Conservation (phyloP, 2,888 invertebrate genomes). For the Endomychus coccineus region DNA sequence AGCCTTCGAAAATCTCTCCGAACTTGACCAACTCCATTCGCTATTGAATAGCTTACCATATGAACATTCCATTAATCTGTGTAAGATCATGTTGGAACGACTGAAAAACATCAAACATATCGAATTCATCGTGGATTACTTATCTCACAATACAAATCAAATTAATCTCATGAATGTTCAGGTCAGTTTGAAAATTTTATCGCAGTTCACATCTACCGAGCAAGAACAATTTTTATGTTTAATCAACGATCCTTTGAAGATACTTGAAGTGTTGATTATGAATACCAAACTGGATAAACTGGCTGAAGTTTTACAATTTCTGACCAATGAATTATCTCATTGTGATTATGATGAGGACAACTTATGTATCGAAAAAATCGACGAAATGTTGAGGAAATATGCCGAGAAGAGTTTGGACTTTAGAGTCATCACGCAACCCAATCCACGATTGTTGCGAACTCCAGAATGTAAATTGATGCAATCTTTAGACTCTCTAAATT, state of each 20-base stretch:
- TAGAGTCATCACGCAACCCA: constrained; percentile 43
- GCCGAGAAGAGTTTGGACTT: constrained; percentile 76
- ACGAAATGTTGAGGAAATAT: constrained; percentile 62
- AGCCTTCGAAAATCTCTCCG: constrained; percentile 49
- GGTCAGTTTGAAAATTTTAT: constrained; percentile 62
- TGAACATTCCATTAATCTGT: constrained; percentile 53
- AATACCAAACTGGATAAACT: constrained; percentile 69
- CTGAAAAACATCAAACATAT: constrained; percentile 57
- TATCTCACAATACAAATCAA: constrained; percentile 46
- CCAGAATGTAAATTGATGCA: constrained; percentile 51
- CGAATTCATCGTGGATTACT: constrained; percentile 56
- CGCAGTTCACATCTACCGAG: constrained; percentile 51
- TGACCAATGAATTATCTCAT: constrained; percentile 42
- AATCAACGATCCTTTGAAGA: constrained; percentile 62
- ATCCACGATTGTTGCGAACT: constrained; percentile 43
- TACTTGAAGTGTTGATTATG: constrained; percentile 83
- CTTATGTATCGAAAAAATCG: constrained; percentile 55
- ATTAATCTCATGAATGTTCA: constrained; percentile 54
- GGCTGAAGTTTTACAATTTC: constrained; percentile 52
- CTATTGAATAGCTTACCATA: constrained; percentile 55
- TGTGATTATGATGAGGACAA: constrained; percentile 54
- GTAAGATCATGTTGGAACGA: constrained; percentile 56
- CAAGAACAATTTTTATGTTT: constrained; percentile 56
- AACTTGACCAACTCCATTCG: constrained; percentile 44
- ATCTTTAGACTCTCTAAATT: constrained; percentile 57